Evolutionary conservation across 2,888 invertebrate species (phyloP), one percentile per base, ranked within the genome.

Genomic region (Eupithecia inturbata): DNA sequence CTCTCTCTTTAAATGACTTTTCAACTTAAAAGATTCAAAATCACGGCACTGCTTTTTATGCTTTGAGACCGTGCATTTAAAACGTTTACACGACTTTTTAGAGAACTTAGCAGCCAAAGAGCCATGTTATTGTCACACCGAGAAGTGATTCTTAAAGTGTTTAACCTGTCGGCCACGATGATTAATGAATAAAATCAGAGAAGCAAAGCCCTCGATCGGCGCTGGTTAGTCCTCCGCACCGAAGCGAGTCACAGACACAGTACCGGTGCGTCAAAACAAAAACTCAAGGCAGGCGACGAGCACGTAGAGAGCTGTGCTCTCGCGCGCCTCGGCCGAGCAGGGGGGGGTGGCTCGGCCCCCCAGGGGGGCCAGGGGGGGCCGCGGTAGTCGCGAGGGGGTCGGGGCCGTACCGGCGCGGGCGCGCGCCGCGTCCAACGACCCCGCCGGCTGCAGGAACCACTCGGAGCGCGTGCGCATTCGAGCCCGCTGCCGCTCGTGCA

Each of bases 391-490:
- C 73, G 79, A 76, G 77, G 77, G 78, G 75, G 71, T 81, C 80
- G 87, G 84, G 83, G 88, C 86, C 91, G 92, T 91, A 90, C 91
- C 92, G 89, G 92, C 88, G 87, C 93, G 92, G 80, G 90, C 79
- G 78, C 92, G 90, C 82, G 88, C 85, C 84, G 88, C 91, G 87
- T 94, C 94, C 91, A 93, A 88, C 87, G 95, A 91, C 77, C 95
- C 95, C 80, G 95, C 95, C 74, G 96, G 96, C 85, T 97, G 96
- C 91, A 98, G 96, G 95, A 99, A 99, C 99, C 99, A 99, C 95
- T 99, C 99, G 76, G 99, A 99, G 83, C 99, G 96, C 81, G 99
- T 98, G 90, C 98, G 96, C 98, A 99, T 98, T 84, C 99, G 96
- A 89, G 98, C 98, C 80, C 99, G 97, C 95, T 99, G 99, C 89